Evolutionary conservation across 2,888 invertebrate genomes (phyloP), one percentile per base, ranked within the genome.

Genomic region (Scelioninae gen. 2): DNA sequence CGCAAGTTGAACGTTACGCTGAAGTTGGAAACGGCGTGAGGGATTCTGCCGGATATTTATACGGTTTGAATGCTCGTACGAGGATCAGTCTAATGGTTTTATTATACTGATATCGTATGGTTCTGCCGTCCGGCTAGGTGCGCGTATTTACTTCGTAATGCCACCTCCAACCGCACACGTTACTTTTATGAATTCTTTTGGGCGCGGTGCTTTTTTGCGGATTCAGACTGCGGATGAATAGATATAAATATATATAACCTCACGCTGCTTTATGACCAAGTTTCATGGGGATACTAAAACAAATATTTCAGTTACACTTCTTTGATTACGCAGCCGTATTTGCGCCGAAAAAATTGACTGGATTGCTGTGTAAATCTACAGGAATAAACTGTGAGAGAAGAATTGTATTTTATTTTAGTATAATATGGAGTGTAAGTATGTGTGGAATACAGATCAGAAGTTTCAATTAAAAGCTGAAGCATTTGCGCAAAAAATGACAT

Each of bases 81-180:
- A 84, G 86, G 86, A 86, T 86, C 85, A 86, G 80, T 82, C 85
- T 85, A 85, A 85, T 86, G 85, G 86, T 85, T 86, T 86, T 86
- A 86, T 86, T 86, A 85, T 85, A 84, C 85, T 79, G 81, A 84
- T 84, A 84, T 70, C 48, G 70, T 64, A 55, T 60, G 71, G 73
- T 70, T 75, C 71, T 73, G 73, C 73, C 65, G 73, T 58, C 53
- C 73, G 65, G 68, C 75, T 68, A 75, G 72, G 68, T 75, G 71
- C 68, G 64, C 60, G 73, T 70, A 75, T 75, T 75, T 70, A 75
- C 75, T 70, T 70, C 69, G 55, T 68, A 75, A 75, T 69, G 72
- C 69, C 72, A 61, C 67, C 72, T 61, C 53, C 58, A 48, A 37
- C 22, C 45, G 39, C 55, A 55, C 39, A 53, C 53, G 48, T 37